Percentiles rank a stretch among this genome's conserved stretches.
These are phyloP conservation scores for Amia ocellicauda DNA, from an alignment of 2,113 vertebrate genomes.

Conservation along the genomic window DNA sequence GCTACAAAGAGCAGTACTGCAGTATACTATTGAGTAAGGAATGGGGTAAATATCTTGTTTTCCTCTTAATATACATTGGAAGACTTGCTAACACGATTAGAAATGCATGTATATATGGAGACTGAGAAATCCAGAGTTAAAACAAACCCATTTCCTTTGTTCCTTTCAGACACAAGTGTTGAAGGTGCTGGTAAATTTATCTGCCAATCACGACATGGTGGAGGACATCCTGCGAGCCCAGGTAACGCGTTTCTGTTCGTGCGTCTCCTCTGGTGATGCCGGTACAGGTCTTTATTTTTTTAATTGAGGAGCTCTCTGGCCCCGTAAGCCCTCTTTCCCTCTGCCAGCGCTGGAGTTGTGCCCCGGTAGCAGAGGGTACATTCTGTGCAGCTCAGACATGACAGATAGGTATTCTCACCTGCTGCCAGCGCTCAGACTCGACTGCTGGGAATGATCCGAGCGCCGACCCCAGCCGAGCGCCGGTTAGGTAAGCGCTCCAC, in stretches of 20 bases:
- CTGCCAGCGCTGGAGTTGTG: neutral
- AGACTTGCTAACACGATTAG: neutral
- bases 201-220: conserved; percentile 82
- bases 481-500: no score
- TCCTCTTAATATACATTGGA: neutral
- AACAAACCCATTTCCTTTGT: conserved; percentile 2
- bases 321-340: neutral
- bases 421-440: neutral
- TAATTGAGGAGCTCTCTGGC: neutral
- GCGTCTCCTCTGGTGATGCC: neutral
- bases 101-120: neutral
- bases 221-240: conserved; percentile 78
- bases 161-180: conserved; percentile 80
- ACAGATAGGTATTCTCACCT: neutral
- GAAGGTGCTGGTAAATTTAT: conserved; percentile 88
- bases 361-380: neutral
- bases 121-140: no score
- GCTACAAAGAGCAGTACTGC: no score
- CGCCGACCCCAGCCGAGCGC: no score
- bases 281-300: neutral
- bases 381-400: neutral
- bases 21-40: no score
- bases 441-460: neutral
- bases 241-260: conserved; percentile 51
- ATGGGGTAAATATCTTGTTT: neutral